Conservation (phyloP, 1,140 invertebrate species). For the Drosophila aff. region DNA sequence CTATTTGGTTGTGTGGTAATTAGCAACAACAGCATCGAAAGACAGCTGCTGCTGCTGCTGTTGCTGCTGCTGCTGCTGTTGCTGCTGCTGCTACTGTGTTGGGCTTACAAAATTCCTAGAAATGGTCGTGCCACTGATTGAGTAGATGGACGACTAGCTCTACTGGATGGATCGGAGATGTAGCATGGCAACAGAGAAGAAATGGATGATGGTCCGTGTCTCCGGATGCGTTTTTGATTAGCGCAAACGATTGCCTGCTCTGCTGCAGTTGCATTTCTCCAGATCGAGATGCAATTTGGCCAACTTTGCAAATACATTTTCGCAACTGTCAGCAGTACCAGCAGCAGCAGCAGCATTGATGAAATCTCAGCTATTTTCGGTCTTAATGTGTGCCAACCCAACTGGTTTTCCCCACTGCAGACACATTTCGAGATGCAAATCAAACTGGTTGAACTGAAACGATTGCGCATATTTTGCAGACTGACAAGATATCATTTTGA, state of each 20-base stretch:
- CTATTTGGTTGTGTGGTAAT: constrained; percentile 42
- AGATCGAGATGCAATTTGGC: constrained; percentile 23
- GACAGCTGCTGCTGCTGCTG: constrained; percentile 5
- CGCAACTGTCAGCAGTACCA: constrained; percentile 23
- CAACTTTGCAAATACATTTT: constrained; percentile 28
- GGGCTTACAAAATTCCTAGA: constrained; percentile 42
- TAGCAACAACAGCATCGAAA: constrained; percentile 30
- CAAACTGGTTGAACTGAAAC: constrained; percentile 43
- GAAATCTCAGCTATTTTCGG: constrained; percentile 40
- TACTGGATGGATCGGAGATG: constrained; percentile 18
- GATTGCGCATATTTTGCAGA: constrained; percentile 37
- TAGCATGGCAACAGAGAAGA: constrained; percentile 7
- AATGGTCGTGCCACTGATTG: constrained; percentile 35
- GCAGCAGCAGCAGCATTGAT: constrained; percentile 13
- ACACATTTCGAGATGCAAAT: constrained; percentile 50
- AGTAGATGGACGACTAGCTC: constrained; percentile 12
- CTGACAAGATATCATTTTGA: constrained; percentile 43
- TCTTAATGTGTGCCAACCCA: constrained; percentile 32
- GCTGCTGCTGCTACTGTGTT: constrained; percentile 7
- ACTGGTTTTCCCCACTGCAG: constrained; percentile 32
- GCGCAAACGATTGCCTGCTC: constrained; percentile 20
- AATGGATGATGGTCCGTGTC: constrained; percentile 27
- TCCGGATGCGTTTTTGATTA: constrained; percentile 50
- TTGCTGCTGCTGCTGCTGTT: constrained; percentile 15
- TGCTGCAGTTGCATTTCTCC: constrained; percentile 13